Percentiles rank a stretch among this genome's conserved stretches.
Evolutionary conservation across 2,888 invertebrate genomes (phyloP).

Genomic region (Bruchidius siliquastri): DNA sequence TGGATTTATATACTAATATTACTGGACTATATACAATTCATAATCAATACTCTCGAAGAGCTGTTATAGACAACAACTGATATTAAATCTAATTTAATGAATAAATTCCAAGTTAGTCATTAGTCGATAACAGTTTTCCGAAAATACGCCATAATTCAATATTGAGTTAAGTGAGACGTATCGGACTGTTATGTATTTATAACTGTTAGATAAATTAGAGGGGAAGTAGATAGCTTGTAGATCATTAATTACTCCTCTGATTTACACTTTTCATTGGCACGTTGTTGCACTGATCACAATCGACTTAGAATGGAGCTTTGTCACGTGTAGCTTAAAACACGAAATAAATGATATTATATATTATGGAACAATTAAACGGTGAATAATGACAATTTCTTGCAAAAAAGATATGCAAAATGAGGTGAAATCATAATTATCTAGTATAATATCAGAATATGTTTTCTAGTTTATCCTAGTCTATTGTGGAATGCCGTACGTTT

Average conservation of each 20-base stretch:
- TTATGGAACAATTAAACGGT: too few relatives aligned
- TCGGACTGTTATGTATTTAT: constrained; percentile 3
- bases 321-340: too few relatives aligned
- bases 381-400: too few relatives aligned
- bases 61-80: neutral
- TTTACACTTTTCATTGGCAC: neutral
- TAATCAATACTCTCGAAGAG: neutral
- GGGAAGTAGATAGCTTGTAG: neutral
- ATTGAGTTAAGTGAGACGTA: constrained; percentile 3
- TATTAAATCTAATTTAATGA: neutral
- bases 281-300: neutral
- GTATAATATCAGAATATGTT: too few relatives aligned
- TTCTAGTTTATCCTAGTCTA: too few relatives aligned
- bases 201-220: neutral
- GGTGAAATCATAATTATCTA: too few relatives aligned
- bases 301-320: too few relatives aligned
- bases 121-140: neutral
- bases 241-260: constrained; percentile 1
- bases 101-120: neutral
- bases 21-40: neutral
- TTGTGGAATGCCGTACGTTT: too few relatives aligned
- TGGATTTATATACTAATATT: neutral
- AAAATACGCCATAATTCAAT: neutral
- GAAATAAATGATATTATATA: too few relatives aligned
- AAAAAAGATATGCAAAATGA: too few relatives aligned